A percentile compares a stretch with the other conserved stretches of the same genome.
phyloP scores from a whole-genome alignment of 2,797 vertebrate genomes.

The Platalea minor region DNA sequence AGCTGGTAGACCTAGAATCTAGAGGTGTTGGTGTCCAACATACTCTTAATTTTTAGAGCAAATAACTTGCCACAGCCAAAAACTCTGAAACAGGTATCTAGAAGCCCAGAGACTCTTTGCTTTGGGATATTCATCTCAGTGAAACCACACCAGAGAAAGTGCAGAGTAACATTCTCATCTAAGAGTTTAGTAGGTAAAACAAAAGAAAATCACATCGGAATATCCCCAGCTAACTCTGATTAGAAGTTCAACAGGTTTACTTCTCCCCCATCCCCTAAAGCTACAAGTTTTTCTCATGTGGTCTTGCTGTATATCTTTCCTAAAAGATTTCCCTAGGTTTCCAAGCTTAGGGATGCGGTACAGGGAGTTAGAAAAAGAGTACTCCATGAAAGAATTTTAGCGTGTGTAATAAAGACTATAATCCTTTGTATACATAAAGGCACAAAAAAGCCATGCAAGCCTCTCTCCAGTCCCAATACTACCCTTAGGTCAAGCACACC shows the following conservation, averaged over 20 bases:
- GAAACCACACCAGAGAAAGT: neutral
- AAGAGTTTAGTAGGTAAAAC: neutral
- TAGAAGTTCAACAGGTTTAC: neutral
- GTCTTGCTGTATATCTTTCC: neutral
- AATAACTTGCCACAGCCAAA: neutral
- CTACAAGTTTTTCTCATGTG: neutral
- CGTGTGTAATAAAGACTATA: neutral
- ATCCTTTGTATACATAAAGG: neutral
- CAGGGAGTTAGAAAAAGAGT: neutral
- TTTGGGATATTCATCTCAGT: neutral
- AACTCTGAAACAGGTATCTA: neutral
- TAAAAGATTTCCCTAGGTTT: neutral
- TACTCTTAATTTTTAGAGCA: neutral
- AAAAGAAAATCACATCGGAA: neutral
- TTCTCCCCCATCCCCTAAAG: neutral
- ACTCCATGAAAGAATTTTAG: neutral
- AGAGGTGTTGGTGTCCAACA: neutral
- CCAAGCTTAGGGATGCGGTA: neutral
- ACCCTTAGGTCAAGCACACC: neutral
- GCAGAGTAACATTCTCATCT: neutral
- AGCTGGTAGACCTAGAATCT: neutral
- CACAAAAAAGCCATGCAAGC: neutral
- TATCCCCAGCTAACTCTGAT: neutral
- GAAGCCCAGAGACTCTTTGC: neutral
- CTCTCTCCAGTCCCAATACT: neutral